These are phyloP conservation scores for Actinemys pallida DNA, from an alignment of 2,113 vertebrate species.

Conservation along the genomic window DNA sequence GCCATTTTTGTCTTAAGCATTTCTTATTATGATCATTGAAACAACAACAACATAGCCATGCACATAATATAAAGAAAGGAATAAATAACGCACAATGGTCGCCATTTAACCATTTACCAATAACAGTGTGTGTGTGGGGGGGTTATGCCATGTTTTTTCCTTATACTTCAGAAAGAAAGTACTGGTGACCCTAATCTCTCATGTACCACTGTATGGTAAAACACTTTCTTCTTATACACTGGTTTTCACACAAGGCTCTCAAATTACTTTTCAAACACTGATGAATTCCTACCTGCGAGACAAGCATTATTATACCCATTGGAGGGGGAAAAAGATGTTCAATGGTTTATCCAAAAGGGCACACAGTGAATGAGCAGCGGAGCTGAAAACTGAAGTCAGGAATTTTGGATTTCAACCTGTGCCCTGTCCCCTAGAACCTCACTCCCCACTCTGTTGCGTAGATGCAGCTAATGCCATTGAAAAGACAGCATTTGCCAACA, in stretches of 20 bases:
- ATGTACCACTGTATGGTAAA: neutral
- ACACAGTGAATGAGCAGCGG: neutral
- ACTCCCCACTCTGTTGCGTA: neutral
- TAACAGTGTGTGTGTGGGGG: neutral
- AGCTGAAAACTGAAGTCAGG: neutral
- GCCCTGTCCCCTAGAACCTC: neutral
- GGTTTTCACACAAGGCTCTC: conserved; percentile 56
- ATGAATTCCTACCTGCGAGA: conserved; percentile 60
- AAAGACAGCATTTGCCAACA: neutral
- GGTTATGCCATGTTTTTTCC: neutral
- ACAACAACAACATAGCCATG: neutral
- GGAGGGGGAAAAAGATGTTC: conserved; percentile 22
- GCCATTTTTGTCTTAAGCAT: conserved; percentile 7
- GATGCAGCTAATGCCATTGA: neutral
- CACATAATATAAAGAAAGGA: neutral
- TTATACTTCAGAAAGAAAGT: neutral
- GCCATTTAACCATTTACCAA: neutral
- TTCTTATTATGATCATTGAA: conserved; percentile 30
- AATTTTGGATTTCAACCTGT: neutral
- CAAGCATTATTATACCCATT: conserved; percentile 40
- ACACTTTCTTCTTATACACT: neutral
- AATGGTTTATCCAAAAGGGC: conserved; percentile 39
- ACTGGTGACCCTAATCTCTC: neutral
- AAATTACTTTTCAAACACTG: conserved; percentile 58
- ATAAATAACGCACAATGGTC: neutral